Percentiles rank a stretch among this genome's conserved stretches.
Conservation (phyloP, 2,113 vertebrate genomes). For the Chunga burmeisteri region DNA sequence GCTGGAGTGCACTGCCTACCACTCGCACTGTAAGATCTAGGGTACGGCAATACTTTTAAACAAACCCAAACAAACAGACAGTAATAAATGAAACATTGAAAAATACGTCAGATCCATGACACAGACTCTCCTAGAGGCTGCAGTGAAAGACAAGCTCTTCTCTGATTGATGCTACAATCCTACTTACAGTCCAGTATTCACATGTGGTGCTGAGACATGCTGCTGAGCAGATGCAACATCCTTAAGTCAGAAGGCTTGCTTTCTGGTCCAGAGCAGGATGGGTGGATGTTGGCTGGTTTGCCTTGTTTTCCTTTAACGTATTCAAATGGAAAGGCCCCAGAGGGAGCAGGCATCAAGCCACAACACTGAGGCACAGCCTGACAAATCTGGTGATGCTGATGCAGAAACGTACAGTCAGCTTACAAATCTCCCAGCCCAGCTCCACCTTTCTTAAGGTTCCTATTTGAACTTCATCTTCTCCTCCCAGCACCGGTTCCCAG, state of each 20-base stretch:
- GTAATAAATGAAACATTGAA: not conserved
- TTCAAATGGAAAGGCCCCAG: not conserved
- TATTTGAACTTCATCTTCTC: not conserved
- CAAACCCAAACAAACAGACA: not conserved
- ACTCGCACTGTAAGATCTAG: not conserved
- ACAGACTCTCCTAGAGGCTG: not conserved
- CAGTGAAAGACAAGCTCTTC: not conserved
- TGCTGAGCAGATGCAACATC: not conserved
- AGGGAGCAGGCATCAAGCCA: not conserved
- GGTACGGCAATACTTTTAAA: too few species aligned
- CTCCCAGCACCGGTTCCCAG: not conserved
- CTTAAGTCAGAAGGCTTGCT: not conserved
- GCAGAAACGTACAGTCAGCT: accelerated
- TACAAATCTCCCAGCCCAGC: not conserved
- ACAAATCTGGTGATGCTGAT: not conserved
- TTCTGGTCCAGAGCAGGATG: not conserved
- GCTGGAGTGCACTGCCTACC: not conserved
- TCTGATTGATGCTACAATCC: not conserved
- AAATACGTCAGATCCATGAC: not conserved
- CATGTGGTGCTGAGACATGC: not conserved
- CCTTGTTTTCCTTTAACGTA: not conserved
- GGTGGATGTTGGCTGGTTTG: not conserved
- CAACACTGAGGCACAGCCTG: not conserved
- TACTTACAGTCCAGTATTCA: not conserved
- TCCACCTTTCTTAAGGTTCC: not conserved